A percentile compares a stretch with the other conserved stretches of the same genome.
Conservation (phyloP, 2,888 invertebrate species). For the Orthosia incerta region DNA sequence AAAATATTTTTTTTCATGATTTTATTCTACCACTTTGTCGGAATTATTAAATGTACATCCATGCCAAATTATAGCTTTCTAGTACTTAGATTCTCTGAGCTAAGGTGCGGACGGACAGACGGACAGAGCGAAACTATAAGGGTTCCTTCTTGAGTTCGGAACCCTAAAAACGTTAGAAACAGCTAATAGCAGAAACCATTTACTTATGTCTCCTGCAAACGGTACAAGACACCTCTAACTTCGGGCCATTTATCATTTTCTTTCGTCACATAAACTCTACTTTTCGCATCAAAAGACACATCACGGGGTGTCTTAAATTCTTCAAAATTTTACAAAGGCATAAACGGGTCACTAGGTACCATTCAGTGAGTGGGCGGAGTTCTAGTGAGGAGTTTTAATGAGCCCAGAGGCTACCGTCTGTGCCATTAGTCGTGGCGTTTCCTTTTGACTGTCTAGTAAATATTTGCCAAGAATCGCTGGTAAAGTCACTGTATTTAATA, state of each 20-base stretch:
- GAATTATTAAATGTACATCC: too few species aligned
- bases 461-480: slow-evolving; percentile 72
- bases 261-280: slow-evolving; percentile 10
- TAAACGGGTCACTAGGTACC: slow-evolving; percentile 61
- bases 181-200: slow-evolving; percentile 19
- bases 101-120: too few species aligned
- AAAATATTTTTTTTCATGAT: too few species aligned
- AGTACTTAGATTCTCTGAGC: too few species aligned
- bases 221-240: neutral
- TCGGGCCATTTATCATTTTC: slow-evolving; percentile 40
- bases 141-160: too few species aligned
- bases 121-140: too few species aligned
- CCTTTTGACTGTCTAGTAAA: slow-evolving; percentile 78
- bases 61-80: too few species aligned
- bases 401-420: slow-evolving; percentile 63
- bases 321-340: slow-evolving; percentile 52
- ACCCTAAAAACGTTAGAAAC: neutral
- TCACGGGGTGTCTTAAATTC: slow-evolving; percentile 48
- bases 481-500: slow-evolving; percentile 42
- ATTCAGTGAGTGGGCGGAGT: slow-evolving; percentile 70
- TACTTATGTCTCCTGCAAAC: neutral
- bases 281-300: slow-evolving; percentile 42
- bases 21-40: too few species aligned
- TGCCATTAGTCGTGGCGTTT: slow-evolving; percentile 75
- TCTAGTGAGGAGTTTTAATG: too few species aligned